These are phyloP conservation scores for Pseudomyrmex concolor DNA, from an alignment of 1,140 invertebrate genomes.

Conservation along the genomic window DNA sequence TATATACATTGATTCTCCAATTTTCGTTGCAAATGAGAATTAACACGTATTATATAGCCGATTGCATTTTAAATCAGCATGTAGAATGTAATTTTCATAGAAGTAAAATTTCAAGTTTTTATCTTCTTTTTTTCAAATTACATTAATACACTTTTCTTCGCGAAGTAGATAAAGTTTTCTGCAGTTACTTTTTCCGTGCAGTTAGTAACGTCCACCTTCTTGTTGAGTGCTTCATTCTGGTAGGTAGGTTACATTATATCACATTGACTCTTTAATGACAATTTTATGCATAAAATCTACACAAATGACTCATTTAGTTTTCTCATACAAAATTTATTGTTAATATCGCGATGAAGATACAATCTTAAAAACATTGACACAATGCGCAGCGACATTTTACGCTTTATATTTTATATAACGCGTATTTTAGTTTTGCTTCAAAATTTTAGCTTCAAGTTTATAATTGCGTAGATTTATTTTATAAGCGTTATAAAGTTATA, in stretches of 20 bases:
- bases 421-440: not conserved
- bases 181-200: not conserved
- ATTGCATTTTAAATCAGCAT: not conserved
- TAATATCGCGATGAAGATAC: not conserved
- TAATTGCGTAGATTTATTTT: no score
- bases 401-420: not conserved
- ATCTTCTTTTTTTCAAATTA: not conserved
- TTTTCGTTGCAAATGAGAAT: not conserved
- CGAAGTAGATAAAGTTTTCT: not conserved
- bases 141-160: not conserved
- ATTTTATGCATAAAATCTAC: not conserved
- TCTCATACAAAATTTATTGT: not conserved
- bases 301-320: not conserved
- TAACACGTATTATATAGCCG: not conserved
- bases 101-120: not conserved
- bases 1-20: not conserved
- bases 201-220: not conserved
- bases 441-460: not conserved
- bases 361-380: not conserved
- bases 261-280: slow-evolving; percentile 2
- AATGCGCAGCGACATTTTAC: not conserved
- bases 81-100: not conserved
- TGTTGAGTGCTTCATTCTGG: not conserved
- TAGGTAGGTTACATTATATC: not conserved
- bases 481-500: no score